These are phyloP conservation scores for Hirtodrosophila confusa DNA, from an alignment of 2,888 invertebrate species.

Conservation along the genomic window DNA sequence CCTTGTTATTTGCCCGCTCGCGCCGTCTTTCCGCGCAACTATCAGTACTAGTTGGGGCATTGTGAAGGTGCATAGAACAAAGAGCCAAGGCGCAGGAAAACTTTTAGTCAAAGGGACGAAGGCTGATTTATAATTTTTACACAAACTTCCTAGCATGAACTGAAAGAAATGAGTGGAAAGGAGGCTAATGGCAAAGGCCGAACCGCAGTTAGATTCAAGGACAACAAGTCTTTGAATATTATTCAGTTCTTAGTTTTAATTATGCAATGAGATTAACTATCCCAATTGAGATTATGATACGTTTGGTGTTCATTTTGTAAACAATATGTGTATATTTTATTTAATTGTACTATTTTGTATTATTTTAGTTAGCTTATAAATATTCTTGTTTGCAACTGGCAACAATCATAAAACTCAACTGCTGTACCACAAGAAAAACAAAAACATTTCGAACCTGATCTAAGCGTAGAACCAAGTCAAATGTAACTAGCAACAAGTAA, in stretches of 20 bases:
- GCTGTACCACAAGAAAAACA: constrained; percentile 64
- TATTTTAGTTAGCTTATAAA: constrained; percentile 31
- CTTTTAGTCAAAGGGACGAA: constrained; percentile 75
- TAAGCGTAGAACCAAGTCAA: constrained; percentile 78
- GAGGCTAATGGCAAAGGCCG: neutral
- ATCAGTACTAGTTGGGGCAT: constrained; percentile 74
- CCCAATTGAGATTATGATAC: constrained; percentile 61
- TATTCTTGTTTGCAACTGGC: constrained; percentile 66
- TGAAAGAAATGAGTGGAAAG: constrained; percentile 29
- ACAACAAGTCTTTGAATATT: constrained; percentile 8
- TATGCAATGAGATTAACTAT: constrained; percentile 45
- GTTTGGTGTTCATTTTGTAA: constrained; percentile 29
- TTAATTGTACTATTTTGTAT: constrained; percentile 31
- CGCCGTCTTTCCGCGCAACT: constrained; percentile 88
- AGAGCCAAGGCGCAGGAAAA: constrained; percentile 47
- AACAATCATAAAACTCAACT: constrained; percentile 69
- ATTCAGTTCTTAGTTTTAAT: constrained; percentile 44
- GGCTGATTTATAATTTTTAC: constrained; percentile 75
- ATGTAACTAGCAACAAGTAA: constrained; percentile 75
- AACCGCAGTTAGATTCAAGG: neutral
- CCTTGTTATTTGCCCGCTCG: constrained; percentile 90
- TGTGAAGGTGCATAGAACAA: constrained; percentile 28
- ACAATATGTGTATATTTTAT: constrained; percentile 21
- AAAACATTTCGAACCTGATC: constrained; percentile 77
- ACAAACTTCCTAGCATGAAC: constrained; percentile 61